Base-by-base conservation (phyloP, 2,797 vertebrate species). In the Falco rusticolus region DNA sequence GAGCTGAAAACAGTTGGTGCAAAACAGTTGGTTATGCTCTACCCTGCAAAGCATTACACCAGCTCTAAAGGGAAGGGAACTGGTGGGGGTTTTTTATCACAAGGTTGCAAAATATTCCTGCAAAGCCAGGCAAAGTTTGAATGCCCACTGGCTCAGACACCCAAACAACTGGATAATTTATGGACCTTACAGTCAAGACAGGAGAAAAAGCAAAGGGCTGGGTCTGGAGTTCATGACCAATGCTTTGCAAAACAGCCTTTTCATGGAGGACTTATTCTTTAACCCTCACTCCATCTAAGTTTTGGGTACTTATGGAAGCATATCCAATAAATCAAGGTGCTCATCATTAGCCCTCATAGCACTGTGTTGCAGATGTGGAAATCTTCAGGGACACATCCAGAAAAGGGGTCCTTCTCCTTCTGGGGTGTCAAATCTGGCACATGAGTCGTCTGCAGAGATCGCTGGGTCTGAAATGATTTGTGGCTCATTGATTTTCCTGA, bases 231-330 rank as follows among this genome's bases (percentile, higher is more conserved):
- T 72, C 13, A 51, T 7, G 31, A 50, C 6, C 16, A 41, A 25
- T 10, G 5, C 25, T 50, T 70, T 33, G 51, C 15, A 65, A 66
- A 79, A 54, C 2, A 2, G 14, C 43, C 5, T 51, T 47, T 81
- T 71, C 12, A 14, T 8, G 17, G 13, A 65, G 24, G 66, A 83
- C 24, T 48, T 29, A 18, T 68, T 87, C 59, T 80, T 60, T 56
- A 85, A 9, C 5, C 7, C 4, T 70, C 6, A 0, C 31, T 66
- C 37, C 2, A 2, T 37, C 19, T 0, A 0, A 56, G 26, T 16
- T 34, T 18, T 66, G 17, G 29, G 47, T 43, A 48, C 6, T 43
- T 22, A 20, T 3, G 5, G 43, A 39, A 78, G 13, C 37, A 78
- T 76, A 31, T 22, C 17, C 5, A 34, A 7, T 21, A 37, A 64